Conservation (phyloP, 2,113 vertebrate species). For the Aptenodytes forsteri region DNA sequence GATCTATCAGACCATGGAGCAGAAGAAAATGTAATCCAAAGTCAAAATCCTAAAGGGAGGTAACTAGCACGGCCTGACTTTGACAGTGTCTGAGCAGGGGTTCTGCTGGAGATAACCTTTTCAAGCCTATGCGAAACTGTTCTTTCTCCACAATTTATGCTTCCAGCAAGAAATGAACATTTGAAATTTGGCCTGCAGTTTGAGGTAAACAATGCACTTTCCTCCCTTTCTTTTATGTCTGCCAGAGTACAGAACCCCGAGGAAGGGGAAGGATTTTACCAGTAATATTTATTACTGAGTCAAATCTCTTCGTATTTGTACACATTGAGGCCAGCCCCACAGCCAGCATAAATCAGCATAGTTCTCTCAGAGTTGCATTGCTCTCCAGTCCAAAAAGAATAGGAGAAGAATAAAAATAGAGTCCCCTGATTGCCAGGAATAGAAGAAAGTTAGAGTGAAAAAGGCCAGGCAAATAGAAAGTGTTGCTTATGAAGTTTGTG, state of each 20-base stretch:
- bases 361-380: background rate
- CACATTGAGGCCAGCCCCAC: background rate
- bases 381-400: background rate
- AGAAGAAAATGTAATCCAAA: slow-evolving; percentile 8
- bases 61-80: background rate
- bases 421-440: background rate
- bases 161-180: background rate
- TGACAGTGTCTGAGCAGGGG: background rate
- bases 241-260: background rate
- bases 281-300: background rate
- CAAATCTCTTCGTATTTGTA: background rate
- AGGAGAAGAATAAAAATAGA: background rate
- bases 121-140: background rate
- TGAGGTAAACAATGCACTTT: background rate
- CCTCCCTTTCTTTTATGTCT: background rate
- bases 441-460: background rate
- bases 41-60: background rate
- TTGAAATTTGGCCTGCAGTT: background rate
- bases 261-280: background rate
- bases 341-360: background rate
- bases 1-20: background rate
- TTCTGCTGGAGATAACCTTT: background rate
- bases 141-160: background rate
- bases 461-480: background rate
- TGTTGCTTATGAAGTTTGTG: background rate